Evolutionary conservation across 2,113 vertebrate genomes (phyloP).

Genomic region (Cromileptes altivelis): DNA sequence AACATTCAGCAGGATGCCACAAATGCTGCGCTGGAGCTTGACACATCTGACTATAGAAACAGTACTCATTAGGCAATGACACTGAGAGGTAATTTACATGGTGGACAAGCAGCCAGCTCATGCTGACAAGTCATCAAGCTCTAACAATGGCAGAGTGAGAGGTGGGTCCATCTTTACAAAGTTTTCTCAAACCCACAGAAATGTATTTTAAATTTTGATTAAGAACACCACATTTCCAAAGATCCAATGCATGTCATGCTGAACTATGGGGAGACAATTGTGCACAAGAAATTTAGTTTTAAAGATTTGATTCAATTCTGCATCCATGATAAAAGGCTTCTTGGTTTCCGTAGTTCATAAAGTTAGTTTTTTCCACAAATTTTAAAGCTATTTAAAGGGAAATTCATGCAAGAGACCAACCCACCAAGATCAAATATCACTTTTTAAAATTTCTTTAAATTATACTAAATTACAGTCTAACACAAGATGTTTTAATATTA

Average conservation of each 20-base stretch:
- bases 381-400: not conserved
- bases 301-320: not conserved
- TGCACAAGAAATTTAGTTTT: not conserved
- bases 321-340: not conserved
- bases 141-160: not conserved
- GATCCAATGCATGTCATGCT: not conserved
- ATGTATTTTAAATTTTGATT: slow-evolving; percentile 6
- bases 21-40: not conserved
- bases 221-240: not conserved
- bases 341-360: slow-evolving; percentile 19
- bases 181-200: not conserved
- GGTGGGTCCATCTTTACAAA: slow-evolving; percentile 14
- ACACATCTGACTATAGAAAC: slow-evolving; percentile 33
- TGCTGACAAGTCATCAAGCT: slow-evolving; percentile 37
- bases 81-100: not conserved
- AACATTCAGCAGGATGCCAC: slow-evolving; percentile 25
- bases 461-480: not conserved
- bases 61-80: slow-evolving; percentile 5
- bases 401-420: not conserved
- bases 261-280: not conserved
- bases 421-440: not conserved
- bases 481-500: not conserved
- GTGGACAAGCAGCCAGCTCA: slow-evolving; percentile 2
- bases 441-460: not conserved
- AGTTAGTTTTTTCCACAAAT: not conserved